Base-by-base conservation (phyloP, 2,797 vertebrate genomes). In the Ctenosaura bakeri region DNA sequence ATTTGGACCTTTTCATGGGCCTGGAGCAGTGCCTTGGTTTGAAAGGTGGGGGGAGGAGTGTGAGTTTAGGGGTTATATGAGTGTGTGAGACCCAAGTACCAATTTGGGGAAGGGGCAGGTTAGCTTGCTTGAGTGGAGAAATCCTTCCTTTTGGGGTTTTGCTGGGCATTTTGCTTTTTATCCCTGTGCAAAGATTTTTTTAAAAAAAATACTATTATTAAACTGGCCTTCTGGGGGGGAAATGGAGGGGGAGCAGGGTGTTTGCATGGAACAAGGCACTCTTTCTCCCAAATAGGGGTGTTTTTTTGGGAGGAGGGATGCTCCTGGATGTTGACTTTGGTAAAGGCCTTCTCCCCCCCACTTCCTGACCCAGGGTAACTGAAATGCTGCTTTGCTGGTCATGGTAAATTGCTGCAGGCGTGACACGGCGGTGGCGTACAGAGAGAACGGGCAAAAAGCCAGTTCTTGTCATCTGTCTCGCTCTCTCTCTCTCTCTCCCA, bases 1-100 rank as follows among this genome's bases (percentile, higher is more conserved):
- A 20, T 7, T 90, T 80, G 71, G 92, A 89, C 66, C 90, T 91
- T 46, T 91, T 92, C 90, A 92, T 90, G 95, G 86, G 89, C 79
- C 73, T 24, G 32, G 87, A 86, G 94, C 5, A 9, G 89, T 88
- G 91, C 88, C 93, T 94, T 92, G 94, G 91, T 56, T 2, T 95
- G 96, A 94, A 90, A 95, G 90, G 32, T 1, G 14, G 14, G 16
- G 81, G 14, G 24, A n/a, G 32, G 16, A 50, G 0, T 3, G 26
- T 18, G 29, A 71, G 59, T 77, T 66, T 14, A 66, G 50, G 24
- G 7, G 38, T 54, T 24, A 14, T 78, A 56, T 46, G 50, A 95
- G 93, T 94, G 92, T 85, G 83, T 92, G 84, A 93, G 91, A 73
- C 56, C 85, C 90, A 64, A 64, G 0, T 32, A 90, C 89, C 20